Evolutionary conservation across 2,797 vertebrate genomes (phyloP).

Genomic region (Acrossocheilus fasciatus): DNA sequence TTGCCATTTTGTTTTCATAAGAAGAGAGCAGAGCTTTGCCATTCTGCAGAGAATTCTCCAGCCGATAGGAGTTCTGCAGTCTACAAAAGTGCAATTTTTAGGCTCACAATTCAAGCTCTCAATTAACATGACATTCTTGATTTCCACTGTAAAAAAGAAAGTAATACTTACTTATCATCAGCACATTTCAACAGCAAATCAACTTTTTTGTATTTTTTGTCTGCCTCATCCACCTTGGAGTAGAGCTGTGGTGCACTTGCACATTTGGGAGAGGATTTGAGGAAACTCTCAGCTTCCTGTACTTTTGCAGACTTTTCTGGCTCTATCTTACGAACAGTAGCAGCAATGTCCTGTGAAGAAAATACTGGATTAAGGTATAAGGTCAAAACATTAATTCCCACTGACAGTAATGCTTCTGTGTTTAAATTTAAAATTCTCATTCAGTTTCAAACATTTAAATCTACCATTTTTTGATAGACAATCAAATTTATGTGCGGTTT

Average conservation of each 20-base stretch:
- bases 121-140: not conserved
- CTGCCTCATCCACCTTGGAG: slow-evolving; percentile 84
- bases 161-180: slow-evolving; percentile 87
- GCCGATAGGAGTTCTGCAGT: slow-evolving; percentile 84
- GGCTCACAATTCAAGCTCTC: not conserved
- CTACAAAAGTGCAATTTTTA: slow-evolving; percentile 70
- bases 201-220: slow-evolving; percentile 83
- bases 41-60: slow-evolving; percentile 91
- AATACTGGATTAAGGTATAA: not conserved
- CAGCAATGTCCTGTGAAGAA: slow-evolving; percentile 83
- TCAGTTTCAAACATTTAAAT: not conserved
- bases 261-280: slow-evolving; percentile 79
- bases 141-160: not conserved
- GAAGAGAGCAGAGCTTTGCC: slow-evolving; percentile 81
- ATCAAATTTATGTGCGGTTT: not conserved
- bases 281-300: slow-evolving; percentile 85
- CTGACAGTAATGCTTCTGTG: not conserved
- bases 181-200: slow-evolving; percentile 86
- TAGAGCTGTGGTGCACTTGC: slow-evolving; percentile 83
- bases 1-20: slow-evolving; percentile 88
- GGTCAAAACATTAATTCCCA: not conserved
- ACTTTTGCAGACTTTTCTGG: slow-evolving; percentile 84
- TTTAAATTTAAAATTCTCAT: not conserved
- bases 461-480: not conserved
- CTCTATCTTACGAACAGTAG: slow-evolving; percentile 83